Base-by-base conservation (phyloP, 2,888 invertebrate genomes). In the Amiota communis region DNA sequence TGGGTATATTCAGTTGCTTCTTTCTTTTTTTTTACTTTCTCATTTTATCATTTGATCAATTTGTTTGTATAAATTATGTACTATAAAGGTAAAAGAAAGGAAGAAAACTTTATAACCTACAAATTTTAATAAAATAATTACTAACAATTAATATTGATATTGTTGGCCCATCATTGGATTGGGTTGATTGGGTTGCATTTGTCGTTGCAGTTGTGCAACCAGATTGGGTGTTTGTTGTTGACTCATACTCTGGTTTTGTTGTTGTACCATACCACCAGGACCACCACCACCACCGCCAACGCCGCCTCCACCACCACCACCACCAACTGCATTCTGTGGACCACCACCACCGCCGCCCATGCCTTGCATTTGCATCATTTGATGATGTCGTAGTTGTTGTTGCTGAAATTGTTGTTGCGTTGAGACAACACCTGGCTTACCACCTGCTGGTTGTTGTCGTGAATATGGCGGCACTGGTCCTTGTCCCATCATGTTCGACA, bases 401-500 rank as follows among this genome's bases (percentile, higher is more conserved):
- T 89, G 88, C 69, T 88, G 88, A 71, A 87, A 87, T 71, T 88
- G 88, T 75, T 88, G 88, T 77, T 88, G 89, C 6, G 87, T 82
- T 3, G 87, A 86, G 10, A 87, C 81, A 2, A 87, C 87, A 9
- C 85, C 87, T 2, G 89, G 89, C 71, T 88, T 88, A 36, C 87
- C 88, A 4, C 86, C 78, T 10, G 87, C 81, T 6, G 86, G 69
- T 68, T 88, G 89, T 74, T 91, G 89, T 74, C 95, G 92, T 9
- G 94, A 93, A 89, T 96, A 96, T 0, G 95, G 95, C 1, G 95
- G 95, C 12, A 95, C 95, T 4, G 83, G 83, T 13, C 86, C 83
- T 15, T 90, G 90, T 2, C 85, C 86, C 86, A 89, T 88, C 87
- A 90, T 90, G 72, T 87, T 90, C 71, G 93, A 94, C 96, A 96